These are phyloP conservation scores for Adelges cooleyi DNA, from an alignment of 1,140 invertebrate genomes.

Conservation along the genomic window DNA sequence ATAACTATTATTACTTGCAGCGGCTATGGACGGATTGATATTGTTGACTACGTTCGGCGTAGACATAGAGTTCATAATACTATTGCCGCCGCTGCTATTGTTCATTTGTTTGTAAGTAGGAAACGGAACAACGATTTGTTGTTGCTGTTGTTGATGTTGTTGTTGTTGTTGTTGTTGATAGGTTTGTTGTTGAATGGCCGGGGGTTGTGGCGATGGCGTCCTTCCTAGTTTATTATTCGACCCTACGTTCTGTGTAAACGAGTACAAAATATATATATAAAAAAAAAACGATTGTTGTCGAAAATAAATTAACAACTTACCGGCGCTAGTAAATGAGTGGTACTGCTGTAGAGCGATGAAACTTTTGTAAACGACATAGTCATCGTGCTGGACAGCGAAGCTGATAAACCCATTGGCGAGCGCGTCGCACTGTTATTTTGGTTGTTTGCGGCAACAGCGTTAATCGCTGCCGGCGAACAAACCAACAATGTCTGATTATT, in stretches of 20 bases:
- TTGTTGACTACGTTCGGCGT: neutral
- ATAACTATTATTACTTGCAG: neutral
- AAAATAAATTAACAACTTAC: constrained; percentile 4
- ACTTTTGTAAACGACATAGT: constrained; percentile 7
- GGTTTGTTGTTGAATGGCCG: neutral
- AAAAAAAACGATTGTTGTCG: neutral
- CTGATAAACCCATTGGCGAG: neutral
- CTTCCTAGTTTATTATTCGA: constrained; percentile 6
- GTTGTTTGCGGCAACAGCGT: neutral
- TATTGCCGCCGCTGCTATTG: neutral
- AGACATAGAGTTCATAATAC: neutral
- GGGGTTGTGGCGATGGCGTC: constrained; percentile 1
- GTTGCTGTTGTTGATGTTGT: neutral
- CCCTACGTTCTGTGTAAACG: constrained; percentile 1
- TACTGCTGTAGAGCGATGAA: constrained; percentile 4
- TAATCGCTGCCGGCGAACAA: constrained; percentile 6
- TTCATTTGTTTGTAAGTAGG: constrained; percentile 11
- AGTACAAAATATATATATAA: neutral
- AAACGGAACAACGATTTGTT: neutral
- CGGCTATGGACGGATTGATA: neutral
- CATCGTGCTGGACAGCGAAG: neutral
- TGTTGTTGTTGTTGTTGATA: constrained; percentile 14
- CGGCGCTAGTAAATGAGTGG: neutral
- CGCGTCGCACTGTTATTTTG: neutral
- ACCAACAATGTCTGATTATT: constrained; percentile 17